Percentiles rank a stretch among this genome's conserved stretches.
Evolutionary conservation across 2,797 vertebrate genomes (phyloP).

Genomic region (Gobio occitaniae): DNA sequence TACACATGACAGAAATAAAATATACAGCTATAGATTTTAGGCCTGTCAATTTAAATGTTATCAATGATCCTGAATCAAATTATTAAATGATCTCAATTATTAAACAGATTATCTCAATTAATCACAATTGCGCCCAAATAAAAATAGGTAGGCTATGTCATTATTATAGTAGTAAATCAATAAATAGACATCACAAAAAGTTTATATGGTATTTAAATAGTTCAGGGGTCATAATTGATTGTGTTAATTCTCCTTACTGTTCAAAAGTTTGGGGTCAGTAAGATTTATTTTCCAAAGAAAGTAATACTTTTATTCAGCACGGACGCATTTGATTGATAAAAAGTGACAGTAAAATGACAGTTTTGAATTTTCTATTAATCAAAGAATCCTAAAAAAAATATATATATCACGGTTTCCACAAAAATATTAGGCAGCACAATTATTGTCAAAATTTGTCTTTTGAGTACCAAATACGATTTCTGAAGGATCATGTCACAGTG

Average conservation of each 20-base stretch:
- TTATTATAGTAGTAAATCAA: background rate
- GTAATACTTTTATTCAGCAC: background rate
- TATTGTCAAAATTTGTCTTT: background rate
- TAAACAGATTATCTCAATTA: background rate
- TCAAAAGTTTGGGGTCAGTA: background rate
- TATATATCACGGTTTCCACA: background rate
- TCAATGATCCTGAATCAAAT: background rate
- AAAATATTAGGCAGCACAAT: background rate
- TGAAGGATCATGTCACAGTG: background rate
- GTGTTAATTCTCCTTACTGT: background rate
- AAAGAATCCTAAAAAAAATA: background rate
- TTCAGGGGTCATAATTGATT: background rate
- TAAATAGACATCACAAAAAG: background rate
- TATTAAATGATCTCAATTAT: too few relatives aligned
- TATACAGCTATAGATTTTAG: background rate
- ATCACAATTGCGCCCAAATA: background rate
- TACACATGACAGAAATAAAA: slow-evolving; percentile 8
- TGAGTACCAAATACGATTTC: background rate
- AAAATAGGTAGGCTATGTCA: background rate
- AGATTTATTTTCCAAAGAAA: background rate
- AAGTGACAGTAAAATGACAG: background rate
- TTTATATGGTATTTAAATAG: background rate
- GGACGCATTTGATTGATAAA: background rate
- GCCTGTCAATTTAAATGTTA: slow-evolving; percentile 3
- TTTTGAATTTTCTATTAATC: background rate